Evolutionary conservation across 2,888 invertebrate species (phyloP).

Genomic region (Trissolcus japonicus): DNA sequence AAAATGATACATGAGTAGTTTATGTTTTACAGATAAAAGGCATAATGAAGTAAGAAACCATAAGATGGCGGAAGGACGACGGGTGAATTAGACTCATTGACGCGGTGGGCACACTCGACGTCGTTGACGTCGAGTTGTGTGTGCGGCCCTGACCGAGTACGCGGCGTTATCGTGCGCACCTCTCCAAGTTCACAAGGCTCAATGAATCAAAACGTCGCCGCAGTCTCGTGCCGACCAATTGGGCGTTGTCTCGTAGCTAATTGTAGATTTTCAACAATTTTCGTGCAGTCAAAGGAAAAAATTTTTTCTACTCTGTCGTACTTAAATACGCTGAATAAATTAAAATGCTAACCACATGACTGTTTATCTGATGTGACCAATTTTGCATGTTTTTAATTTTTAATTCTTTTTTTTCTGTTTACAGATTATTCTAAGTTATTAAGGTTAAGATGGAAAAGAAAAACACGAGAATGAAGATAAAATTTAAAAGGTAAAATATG

Average conservation of each 20-base stretch:
- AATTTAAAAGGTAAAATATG: neutral
- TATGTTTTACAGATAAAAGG: too few species aligned
- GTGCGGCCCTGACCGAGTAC: slow-evolving; percentile 56
- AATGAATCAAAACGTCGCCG: slow-evolving; percentile 48
- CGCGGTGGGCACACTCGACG: slow-evolving; percentile 16
- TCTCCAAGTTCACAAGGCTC: slow-evolving; percentile 52
- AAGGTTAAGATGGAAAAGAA: too few species aligned
- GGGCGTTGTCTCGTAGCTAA: slow-evolving; percentile 48
- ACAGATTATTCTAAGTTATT: too few species aligned
- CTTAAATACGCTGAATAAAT: neutral
- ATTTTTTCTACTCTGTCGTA: too few species aligned
- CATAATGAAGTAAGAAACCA: too few species aligned
- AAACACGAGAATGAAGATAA: neutral
- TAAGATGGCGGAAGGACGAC: slow-evolving; percentile 1
- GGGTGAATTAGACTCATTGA: slow-evolving; percentile 5
- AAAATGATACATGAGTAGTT: too few species aligned
- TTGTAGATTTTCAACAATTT: neutral
- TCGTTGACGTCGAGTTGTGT: neutral
- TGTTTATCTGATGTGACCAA: too few species aligned
- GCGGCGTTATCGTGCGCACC: slow-evolving; percentile 36
- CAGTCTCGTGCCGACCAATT: slow-evolving; percentile 37
- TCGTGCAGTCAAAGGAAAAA: neutral
- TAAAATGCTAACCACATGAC: too few species aligned
- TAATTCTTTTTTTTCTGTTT: too few species aligned
- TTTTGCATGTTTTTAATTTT: too few species aligned